Percentiles rank a stretch among this genome's conserved stretches.
Conservation (phyloP, 2,797 vertebrate species). For the Parambassis ranga region DNA sequence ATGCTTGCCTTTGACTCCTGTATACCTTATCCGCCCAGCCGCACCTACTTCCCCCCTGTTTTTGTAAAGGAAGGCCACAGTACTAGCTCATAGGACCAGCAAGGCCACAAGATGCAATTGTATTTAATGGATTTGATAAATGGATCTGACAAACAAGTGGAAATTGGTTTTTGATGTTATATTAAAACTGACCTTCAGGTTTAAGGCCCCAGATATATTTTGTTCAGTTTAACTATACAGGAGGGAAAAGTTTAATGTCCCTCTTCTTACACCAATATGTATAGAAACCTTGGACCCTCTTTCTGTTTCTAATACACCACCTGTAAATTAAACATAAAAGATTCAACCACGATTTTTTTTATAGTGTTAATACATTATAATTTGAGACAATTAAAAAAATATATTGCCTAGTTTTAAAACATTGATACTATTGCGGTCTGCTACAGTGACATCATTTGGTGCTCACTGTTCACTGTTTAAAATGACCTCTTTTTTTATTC, state of each 20-base stretch:
- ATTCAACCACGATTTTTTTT: no score
- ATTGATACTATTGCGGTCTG: background rate
- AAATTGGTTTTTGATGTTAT: conserved; percentile 88
- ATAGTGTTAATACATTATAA: background rate
- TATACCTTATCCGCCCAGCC: conserved; percentile 40
- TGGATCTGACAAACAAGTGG: conserved; percentile 84
- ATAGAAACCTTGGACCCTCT: conserved; percentile 47
- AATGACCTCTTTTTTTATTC: conserved; percentile 39
- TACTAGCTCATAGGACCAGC: conserved; percentile 38
- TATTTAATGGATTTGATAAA: conserved; percentile 87
- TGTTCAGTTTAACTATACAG: conserved; percentile 70
- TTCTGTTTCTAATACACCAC: conserved; percentile 4
- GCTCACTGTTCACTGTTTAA: conserved; percentile 2
- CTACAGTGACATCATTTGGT: background rate
- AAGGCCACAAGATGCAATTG: conserved; percentile 81
- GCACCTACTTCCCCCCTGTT: conserved; percentile 9
- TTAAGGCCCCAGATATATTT: conserved; percentile 81
- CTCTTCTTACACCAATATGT: conserved; percentile 15
- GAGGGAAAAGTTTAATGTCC: conserved; percentile 31
- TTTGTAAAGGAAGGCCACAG: conserved; percentile 44
- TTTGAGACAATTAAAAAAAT: no score
- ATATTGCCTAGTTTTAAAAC: background rate
- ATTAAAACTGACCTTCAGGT: conserved; percentile 88
- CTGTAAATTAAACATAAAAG: no score
- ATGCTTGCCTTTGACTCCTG: conserved; percentile 31